Conservation (phyloP, 1,140 invertebrate species). For the Drosophila aff. region DNA sequence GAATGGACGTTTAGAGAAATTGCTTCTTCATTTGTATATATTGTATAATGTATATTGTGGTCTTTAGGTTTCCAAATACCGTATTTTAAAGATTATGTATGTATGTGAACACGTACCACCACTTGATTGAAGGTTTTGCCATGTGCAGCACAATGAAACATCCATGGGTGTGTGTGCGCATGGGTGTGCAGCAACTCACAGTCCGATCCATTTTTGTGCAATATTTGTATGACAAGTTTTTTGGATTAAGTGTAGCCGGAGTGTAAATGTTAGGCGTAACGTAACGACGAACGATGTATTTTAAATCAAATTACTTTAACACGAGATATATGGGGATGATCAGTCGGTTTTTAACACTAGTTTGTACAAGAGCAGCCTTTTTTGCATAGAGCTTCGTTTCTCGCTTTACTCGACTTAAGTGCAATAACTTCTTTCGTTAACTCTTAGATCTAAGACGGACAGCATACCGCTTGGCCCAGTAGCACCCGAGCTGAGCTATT, state of each 20-base stretch:
- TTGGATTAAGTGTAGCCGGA: slow-evolving; percentile 72
- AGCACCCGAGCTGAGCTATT: slow-evolving; percentile 39
- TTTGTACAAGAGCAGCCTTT: slow-evolving; percentile 79
- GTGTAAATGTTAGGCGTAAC: slow-evolving; percentile 67
- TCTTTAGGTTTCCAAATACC: slow-evolving; percentile 73
- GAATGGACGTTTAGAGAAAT: slow-evolving; percentile 21
- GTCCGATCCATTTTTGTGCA: slow-evolving; percentile 84
- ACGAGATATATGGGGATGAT: slow-evolving; percentile 37
- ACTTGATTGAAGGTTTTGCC: slow-evolving; percentile 71
- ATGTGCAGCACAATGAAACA: slow-evolving; percentile 57
- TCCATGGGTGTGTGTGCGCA: slow-evolving; percentile 35
- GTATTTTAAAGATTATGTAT: slow-evolving; percentile 47
- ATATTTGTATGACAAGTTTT: slow-evolving; percentile 84
- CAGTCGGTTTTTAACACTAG: slow-evolving; percentile 76
- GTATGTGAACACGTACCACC: slow-evolving; percentile 74
- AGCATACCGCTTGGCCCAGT: slow-evolving; percentile 52
- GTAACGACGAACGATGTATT: slow-evolving; percentile 40
- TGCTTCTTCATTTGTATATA: slow-evolving; percentile 74
- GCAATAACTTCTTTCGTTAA: slow-evolving; percentile 76
- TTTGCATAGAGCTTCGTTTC: slow-evolving; percentile 80
- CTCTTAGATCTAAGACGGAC: slow-evolving; percentile 48
- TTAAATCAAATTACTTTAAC: slow-evolving; percentile 50
- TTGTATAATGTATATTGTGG: slow-evolving; percentile 70
- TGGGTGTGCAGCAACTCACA: slow-evolving; percentile 64
- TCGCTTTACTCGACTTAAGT: slow-evolving; percentile 75